Evolutionary conservation across 2,113 vertebrate species (phyloP).

Genomic region (Pseudopodoces humilis): DNA sequence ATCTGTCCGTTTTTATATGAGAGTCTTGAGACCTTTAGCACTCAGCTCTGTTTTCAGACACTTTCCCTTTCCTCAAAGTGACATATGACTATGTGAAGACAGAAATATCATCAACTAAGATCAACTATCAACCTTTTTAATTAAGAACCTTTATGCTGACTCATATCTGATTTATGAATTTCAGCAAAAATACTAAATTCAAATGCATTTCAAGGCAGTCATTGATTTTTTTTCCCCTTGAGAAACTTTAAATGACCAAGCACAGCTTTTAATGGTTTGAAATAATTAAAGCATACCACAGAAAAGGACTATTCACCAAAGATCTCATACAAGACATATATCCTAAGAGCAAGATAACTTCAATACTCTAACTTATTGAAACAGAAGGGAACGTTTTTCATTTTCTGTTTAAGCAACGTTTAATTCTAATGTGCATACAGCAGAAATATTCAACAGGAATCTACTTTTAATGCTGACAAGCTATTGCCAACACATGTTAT

Average conservation of each 20-base stretch:
- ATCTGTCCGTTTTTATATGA: neutral
- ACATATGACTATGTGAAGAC: neutral
- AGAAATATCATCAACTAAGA: neutral
- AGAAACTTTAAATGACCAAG: neutral
- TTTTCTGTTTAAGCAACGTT: slow-evolving; percentile 10
- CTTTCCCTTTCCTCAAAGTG: neutral
- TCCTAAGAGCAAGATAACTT: neutral
- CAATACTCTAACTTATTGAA: neutral
- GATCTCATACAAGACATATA: neutral
- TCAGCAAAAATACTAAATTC: neutral
- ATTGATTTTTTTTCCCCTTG: neutral
- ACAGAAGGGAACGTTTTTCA: neutral
- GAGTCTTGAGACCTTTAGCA: neutral
- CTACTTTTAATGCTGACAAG: slow-evolving; percentile 2
- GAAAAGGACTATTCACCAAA: neutral
- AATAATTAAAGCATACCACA: slow-evolving; percentile 36
- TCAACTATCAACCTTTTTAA: neutral
- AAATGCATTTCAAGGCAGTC: neutral
- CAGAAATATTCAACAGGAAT: slow-evolving; percentile 7
- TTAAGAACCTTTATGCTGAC: neutral
- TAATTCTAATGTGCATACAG: neutral
- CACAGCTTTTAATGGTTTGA: slow-evolving; percentile 7
- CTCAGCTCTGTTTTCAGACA: neutral
- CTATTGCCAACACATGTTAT: neutral
- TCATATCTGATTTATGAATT: neutral